Percentiles rank a stretch among this genome's conserved stretches.
Conservation (phyloP, 2,113 vertebrate genomes). For the Sander vitreus region DNA sequence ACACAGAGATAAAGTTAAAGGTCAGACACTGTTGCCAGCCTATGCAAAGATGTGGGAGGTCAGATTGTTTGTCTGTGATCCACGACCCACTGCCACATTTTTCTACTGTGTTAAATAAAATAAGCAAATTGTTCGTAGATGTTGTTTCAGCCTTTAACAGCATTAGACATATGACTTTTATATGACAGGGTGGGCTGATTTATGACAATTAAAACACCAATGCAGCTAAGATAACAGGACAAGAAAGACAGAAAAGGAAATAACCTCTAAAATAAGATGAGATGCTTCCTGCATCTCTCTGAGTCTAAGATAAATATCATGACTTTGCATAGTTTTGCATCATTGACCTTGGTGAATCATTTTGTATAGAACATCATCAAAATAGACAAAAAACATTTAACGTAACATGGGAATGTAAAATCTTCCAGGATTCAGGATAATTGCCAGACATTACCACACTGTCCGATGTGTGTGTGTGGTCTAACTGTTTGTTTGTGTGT, state of each 20-base stretch:
- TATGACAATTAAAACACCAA: not conserved
- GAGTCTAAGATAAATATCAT: not conserved
- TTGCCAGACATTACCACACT: constrained; percentile 5
- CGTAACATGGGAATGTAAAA: constrained; percentile 7
- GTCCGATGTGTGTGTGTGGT: constrained; percentile 66
- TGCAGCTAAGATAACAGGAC: not conserved
- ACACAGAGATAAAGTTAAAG: constrained; percentile 73
- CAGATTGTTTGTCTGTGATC: constrained; percentile 60
- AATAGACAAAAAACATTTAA: not conserved
- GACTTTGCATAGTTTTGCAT: too few species aligned
- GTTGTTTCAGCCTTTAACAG: not conserved
- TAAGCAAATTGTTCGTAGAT: not conserved
- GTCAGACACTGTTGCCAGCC: constrained; percentile 64
- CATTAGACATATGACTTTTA: not conserved
- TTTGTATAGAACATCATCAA: not conserved
- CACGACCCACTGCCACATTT: constrained; percentile 64
- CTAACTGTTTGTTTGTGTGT: constrained; percentile 70
- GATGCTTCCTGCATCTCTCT: not conserved
- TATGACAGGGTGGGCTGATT: not conserved
- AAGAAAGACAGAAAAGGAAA: not conserved
- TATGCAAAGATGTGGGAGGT: constrained; percentile 75
- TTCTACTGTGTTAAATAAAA: constrained; percentile 23
- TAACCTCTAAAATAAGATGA: not conserved
- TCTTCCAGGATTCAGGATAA: constrained; percentile 3
- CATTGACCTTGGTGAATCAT: too few species aligned